phyloP scores from a whole-genome alignment of 2,113 vertebrate species.

The Oncorhynchus nerka region DNA sequence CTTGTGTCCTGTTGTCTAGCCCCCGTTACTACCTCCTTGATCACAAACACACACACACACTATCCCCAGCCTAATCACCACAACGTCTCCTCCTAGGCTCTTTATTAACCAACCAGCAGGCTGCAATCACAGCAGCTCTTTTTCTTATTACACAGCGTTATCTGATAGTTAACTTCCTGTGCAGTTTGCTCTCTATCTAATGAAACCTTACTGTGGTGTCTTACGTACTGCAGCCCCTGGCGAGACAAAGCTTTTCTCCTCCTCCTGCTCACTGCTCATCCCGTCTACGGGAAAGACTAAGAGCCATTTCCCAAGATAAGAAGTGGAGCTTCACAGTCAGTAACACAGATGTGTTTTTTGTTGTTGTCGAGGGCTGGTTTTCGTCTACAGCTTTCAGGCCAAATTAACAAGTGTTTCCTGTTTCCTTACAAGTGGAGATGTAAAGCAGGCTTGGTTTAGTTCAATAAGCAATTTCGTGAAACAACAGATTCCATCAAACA shows the following conservation, averaged over 20 bases:
- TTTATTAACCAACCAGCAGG: constrained; percentile 38
- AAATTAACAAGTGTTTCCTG: not conserved
- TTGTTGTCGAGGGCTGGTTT: not conserved
- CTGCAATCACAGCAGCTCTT: constrained; percentile 48
- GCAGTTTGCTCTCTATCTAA: constrained; percentile 42
- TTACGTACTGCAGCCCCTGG: not conserved
- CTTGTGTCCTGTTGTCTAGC: constrained; percentile 30
- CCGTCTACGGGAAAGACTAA: not conserved
- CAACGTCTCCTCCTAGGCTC: constrained; percentile 28
- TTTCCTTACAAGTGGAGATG: not conserved
- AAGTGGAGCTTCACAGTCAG: not conserved
- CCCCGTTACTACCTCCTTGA: no score
- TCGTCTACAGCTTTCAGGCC: not conserved
- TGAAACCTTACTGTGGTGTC: constrained; percentile 28
- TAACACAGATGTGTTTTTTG: not conserved
- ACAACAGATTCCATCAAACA: not conserved
- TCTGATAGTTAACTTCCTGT: constrained; percentile 54
- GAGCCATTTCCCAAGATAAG: constrained; percentile 33
- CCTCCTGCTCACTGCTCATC: not conserved
- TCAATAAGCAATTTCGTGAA: not conserved
- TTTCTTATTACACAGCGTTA: constrained; percentile 49
- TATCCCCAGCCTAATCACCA: constrained; percentile 26
- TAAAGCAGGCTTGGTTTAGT: not conserved
- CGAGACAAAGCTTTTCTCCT: constrained; percentile 13
- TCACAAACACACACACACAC: constrained; percentile 11